These are phyloP conservation scores for Eulithis testata DNA, from an alignment of 2,888 invertebrate genomes.

Conservation along the genomic window DNA sequence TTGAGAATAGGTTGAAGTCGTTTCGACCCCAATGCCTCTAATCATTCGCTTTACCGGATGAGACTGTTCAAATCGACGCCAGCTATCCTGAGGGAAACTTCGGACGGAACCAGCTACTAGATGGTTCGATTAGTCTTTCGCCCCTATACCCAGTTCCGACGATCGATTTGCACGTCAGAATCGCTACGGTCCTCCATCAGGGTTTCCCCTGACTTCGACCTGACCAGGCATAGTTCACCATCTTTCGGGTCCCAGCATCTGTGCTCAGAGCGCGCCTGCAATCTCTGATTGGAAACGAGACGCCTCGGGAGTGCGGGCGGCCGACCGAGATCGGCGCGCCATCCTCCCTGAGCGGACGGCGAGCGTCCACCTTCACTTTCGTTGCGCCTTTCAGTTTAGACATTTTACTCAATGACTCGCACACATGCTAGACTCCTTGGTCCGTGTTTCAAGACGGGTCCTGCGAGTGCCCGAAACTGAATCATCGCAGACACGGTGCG, in stretches of 20 bases:
- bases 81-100: conserved; percentile 91
- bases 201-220: conserved; percentile 88
- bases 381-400: too few relatives aligned
- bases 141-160: conserved; percentile 90
- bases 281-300: conserved; percentile 73
- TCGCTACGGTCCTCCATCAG: conserved; percentile 89
- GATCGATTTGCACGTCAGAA: conserved; percentile 93
- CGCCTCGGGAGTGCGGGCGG: conserved; percentile 85
- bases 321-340: conserved; percentile 65
- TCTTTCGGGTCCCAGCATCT: conserved; percentile 82
- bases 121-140: conserved; percentile 90
- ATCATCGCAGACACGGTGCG: too few relatives aligned
- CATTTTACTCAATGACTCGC: too few relatives aligned
- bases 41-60: conserved; percentile 91
- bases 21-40: conserved; percentile 89
- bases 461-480: too few relatives aligned
- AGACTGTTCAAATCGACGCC: conserved; percentile 79
- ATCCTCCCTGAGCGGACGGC: conserved; percentile 69
- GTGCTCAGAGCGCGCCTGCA: conserved; percentile 85
- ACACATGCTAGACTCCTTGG: too few relatives aligned
- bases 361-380: too few relatives aligned
- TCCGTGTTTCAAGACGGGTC: too few relatives aligned
- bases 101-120: conserved; percentile 91
- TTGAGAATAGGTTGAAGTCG: conserved; percentile 90
- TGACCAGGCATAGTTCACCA: conserved; percentile 89